Conservation (phyloP, 2,888 invertebrate genomes). For the Lycia hirtaria region DNA sequence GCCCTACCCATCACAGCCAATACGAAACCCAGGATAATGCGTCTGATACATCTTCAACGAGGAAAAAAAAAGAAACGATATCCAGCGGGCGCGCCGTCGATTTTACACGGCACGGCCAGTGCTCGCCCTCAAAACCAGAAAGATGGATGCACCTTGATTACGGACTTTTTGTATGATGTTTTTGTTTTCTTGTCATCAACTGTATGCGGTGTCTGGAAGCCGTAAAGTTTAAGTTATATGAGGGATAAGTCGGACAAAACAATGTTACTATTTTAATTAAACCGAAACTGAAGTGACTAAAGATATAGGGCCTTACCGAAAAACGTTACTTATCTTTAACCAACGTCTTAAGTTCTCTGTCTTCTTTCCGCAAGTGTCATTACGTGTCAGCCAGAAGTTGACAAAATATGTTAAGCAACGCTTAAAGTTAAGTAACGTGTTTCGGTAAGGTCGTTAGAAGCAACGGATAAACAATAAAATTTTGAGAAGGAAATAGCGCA, state of each 20-base stretch:
- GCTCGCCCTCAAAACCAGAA: slow-evolving; percentile 57
- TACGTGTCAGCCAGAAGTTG: too few species aligned
- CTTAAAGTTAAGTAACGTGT: too few species aligned
- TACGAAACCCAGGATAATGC: slow-evolving; percentile 75
- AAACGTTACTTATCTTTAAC: too few species aligned
- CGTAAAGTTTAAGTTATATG: slow-evolving; percentile 7
- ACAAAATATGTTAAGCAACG: too few species aligned
- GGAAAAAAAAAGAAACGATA: slow-evolving; percentile 73
- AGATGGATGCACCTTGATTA: slow-evolving; percentile 62
- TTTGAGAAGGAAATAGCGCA: too few species aligned
- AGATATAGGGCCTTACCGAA: too few species aligned
- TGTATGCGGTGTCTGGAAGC: slow-evolving; percentile 5
- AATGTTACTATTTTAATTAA: too few species aligned
- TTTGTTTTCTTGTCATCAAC: slow-evolving; percentile 41
- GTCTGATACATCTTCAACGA: slow-evolving; percentile 77
- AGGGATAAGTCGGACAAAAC: background rate
- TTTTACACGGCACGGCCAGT: slow-evolving; percentile 61
- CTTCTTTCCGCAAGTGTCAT: too few species aligned
- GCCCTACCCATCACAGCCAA: slow-evolving; percentile 57
- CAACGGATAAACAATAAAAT: too few species aligned
- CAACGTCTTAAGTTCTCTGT: too few species aligned
- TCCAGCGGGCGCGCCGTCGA: slow-evolving; percentile 68
- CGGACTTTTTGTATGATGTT: slow-evolving; percentile 49
- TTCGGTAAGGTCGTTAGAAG: too few species aligned
- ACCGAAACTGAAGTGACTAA: too few species aligned